Percentiles rank a stretch among this genome's conserved stretches.
Conservation (phyloP, 1,140 invertebrate species). For the Eupristina koningsbergeri region DNA sequence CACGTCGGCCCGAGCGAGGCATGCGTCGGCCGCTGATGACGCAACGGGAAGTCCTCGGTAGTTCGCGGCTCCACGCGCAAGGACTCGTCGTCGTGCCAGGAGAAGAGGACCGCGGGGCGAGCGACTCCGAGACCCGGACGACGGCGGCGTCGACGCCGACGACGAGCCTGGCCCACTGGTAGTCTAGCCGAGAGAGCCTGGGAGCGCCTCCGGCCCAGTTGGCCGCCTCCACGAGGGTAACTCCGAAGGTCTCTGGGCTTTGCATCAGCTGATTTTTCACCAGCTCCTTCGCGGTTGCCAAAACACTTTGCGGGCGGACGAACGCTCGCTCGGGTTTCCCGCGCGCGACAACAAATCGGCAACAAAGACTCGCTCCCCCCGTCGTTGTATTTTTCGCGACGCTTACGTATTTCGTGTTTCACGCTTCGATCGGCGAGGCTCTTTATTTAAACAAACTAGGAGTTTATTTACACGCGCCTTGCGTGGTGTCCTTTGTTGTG, state of each 20-base stretch:
- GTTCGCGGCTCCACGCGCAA: too few relatives aligned
- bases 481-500: too few relatives aligned
- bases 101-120: too few relatives aligned
- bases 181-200: not conserved
- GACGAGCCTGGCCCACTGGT: slow-evolving; percentile 45
- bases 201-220: too few relatives aligned
- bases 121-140: not conserved
- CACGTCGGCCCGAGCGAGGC: not conserved
- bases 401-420: not conserved
- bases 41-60: slow-evolving; percentile 19
- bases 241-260: not conserved
- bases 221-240: not conserved
- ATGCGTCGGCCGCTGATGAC: not conserved
- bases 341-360: not conserved
- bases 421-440: too few relatives aligned
- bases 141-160: not conserved
- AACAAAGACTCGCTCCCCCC: not conserved
- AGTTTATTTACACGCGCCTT: too few relatives aligned
- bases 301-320: not conserved
- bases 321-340: not conserved
- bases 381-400: not conserved
- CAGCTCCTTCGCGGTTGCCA: not conserved
- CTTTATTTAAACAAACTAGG: too few relatives aligned
- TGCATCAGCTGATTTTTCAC: slow-evolving; percentile 12
- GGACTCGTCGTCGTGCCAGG: too few relatives aligned